phyloP scores from a whole-genome alignment of 2,888 invertebrate genomes.

The Rhorus exstirpatorius region DNA sequence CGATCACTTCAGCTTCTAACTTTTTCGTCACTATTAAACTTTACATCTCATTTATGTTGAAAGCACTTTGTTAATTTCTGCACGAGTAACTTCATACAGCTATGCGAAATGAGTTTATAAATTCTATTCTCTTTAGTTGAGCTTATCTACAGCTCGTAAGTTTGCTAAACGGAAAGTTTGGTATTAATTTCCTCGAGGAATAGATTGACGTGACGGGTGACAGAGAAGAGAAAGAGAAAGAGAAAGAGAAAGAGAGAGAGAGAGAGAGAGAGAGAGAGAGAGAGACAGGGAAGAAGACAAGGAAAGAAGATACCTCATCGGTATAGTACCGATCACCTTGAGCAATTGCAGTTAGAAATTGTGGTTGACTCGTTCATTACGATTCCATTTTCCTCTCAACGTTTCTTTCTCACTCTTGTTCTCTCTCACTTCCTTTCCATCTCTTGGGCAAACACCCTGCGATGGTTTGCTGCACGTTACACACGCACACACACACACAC shows the following conservation, averaged over 20 bases:
- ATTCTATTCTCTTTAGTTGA: conserved; percentile 45
- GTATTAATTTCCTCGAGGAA: conserved; percentile 43
- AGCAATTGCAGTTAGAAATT: conserved; percentile 56
- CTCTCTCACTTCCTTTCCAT: conserved; percentile 27
- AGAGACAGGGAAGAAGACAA: not conserved
- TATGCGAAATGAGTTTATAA: conserved; percentile 45
- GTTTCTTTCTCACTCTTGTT: not conserved
- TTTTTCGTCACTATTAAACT: conserved; percentile 15
- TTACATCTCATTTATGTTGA: conserved; percentile 50
- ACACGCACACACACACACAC: conserved; percentile 6
- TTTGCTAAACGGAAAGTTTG: conserved; percentile 60
- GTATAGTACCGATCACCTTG: conserved; percentile 36
- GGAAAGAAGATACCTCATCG: conserved; percentile 35
- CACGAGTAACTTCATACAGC: conserved; percentile 42
- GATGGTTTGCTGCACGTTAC: conserved; percentile 15
- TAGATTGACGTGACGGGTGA: conserved; percentile 43
- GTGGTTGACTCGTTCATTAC: conserved; percentile 55
- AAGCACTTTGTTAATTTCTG: conserved; percentile 48
- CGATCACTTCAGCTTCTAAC: conserved; percentile 12
- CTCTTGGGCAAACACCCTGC: conserved; percentile 26
- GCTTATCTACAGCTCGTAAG: conserved; percentile 44
- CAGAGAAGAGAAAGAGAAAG: not conserved
- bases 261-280: conserved; percentile 1
- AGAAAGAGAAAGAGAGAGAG: conserved; percentile 7
- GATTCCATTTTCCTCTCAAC: conserved; percentile 38